phyloP scores from a whole-genome alignment of 2,888 invertebrate species.

The Cylloceria caligata region DNA sequence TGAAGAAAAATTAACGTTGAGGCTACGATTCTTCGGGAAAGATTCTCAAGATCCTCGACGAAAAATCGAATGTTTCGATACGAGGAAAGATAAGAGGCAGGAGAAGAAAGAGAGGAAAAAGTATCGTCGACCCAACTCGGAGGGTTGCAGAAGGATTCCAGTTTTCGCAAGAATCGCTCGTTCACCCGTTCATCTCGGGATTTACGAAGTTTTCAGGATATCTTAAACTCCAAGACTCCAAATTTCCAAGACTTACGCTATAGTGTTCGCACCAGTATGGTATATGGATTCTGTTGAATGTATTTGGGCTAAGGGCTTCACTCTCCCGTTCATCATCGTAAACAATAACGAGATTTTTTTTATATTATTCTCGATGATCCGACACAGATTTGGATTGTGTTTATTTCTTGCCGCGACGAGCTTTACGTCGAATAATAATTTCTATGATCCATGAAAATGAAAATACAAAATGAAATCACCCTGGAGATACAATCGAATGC shows the following conservation, averaged over 20 bases:
- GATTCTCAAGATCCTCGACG: neutral
- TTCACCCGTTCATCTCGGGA: constrained; percentile 38
- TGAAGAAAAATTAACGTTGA: constrained; percentile 54
- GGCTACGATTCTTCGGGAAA: constrained; percentile 17
- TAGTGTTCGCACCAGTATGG: neutral
- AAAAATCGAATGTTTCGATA: constrained; percentile 45
- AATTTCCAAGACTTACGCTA: constrained; percentile 2
- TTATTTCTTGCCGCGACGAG: neutral
- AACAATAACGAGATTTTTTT: constrained; percentile 35
- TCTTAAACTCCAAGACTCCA: constrained; percentile 39
- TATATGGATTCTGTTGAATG: neutral
- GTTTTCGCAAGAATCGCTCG: no score
- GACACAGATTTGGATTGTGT: constrained; percentile 51
- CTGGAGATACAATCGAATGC: neutral
- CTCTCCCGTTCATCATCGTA: constrained; percentile 1
- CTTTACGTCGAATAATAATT: no score
- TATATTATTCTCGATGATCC: constrained; percentile 61
- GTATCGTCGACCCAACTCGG: no score
- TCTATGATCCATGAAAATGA: neutral
- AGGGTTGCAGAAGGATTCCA: no score
- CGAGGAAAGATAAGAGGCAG: constrained; percentile 45
- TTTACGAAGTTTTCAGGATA: constrained; percentile 54
- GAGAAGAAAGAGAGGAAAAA: constrained; percentile 11
- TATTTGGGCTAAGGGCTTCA: constrained; percentile 16
- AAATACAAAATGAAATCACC: neutral